Conservation (phyloP, 2,113 vertebrate genomes). For the Eubucco bourcierii region DNA sequence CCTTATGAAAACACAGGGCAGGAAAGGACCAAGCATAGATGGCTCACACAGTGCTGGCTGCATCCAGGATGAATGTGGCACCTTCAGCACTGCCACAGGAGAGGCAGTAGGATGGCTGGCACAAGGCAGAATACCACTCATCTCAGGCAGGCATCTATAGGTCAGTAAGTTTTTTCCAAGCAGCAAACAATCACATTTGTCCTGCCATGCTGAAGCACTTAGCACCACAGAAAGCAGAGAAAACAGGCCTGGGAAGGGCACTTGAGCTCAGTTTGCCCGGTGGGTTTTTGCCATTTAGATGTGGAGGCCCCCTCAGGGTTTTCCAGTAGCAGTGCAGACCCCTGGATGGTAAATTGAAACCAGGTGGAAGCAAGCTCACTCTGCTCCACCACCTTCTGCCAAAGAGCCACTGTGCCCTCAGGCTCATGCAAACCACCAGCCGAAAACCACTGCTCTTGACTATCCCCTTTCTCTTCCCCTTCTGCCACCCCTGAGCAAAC, state of each 20-base stretch:
- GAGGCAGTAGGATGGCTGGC: neutral
- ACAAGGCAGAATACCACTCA: neutral
- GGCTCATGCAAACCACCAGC: neutral
- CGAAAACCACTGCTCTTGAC: neutral
- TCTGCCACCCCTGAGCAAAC: constrained; percentile 42
- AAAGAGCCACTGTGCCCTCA: neutral
- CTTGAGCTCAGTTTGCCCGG: neutral
- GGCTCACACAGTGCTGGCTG: neutral
- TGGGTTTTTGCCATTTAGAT: neutral
- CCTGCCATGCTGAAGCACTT: constrained; percentile 43
- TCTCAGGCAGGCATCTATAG: neutral
- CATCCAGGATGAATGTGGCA: neutral
- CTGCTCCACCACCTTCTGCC: neutral
- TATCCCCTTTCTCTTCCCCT: constrained; percentile 41
- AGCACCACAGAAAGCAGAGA: constrained; percentile 27
- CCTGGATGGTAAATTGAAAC: constrained; percentile 22
- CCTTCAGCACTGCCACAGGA: neutral
- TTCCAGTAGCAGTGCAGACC: neutral
- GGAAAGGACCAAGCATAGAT: neutral
- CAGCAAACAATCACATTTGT: neutral
- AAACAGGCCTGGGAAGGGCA: neutral
- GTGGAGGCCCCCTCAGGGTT: neutral
- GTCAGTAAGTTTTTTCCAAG: constrained; percentile 1
- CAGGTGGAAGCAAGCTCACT: neutral
- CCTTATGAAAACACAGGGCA: neutral